These are phyloP conservation scores for Noctua comes DNA, from an alignment of 2,888 invertebrate genomes.

Conservation along the genomic window DNA sequence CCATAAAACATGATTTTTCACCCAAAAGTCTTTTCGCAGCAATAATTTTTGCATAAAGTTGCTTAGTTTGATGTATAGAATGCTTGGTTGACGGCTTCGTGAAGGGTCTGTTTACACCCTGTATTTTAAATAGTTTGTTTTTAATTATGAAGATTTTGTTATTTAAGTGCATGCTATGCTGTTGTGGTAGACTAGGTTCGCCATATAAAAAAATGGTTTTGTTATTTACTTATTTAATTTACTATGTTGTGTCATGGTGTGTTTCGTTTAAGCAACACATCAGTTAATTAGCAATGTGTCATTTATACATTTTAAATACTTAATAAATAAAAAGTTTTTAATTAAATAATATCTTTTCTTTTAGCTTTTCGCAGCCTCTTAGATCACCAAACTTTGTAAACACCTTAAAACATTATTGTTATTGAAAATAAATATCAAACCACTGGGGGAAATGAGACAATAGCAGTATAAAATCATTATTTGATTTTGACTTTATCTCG, in stretches of 20 bases:
- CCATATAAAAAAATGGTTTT: background rate
- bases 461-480: constrained; percentile 80
- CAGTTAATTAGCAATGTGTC: background rate
- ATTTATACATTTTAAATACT: background rate
- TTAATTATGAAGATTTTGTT: background rate
- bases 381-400: background rate
- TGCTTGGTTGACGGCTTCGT: no score
- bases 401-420: background rate
- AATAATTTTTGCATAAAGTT: no score
- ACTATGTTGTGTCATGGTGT: background rate
- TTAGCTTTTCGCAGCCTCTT: background rate
- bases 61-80: no score
- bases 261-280: background rate
- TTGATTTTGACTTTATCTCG: constrained; percentile 69
- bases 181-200: background rate
- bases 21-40: no score
- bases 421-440: constrained; percentile 80
- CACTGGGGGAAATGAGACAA: constrained; percentile 84
- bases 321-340: background rate
- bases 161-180: background rate
- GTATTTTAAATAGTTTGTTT: background rate
- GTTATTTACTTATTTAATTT: background rate
- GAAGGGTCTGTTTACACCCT: no score
- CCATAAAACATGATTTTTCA: no score
- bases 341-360: background rate